Conservation (phyloP, 37 sponge, comb jelly and placozoan species). For the Dysidea cf. avara region DNA sequence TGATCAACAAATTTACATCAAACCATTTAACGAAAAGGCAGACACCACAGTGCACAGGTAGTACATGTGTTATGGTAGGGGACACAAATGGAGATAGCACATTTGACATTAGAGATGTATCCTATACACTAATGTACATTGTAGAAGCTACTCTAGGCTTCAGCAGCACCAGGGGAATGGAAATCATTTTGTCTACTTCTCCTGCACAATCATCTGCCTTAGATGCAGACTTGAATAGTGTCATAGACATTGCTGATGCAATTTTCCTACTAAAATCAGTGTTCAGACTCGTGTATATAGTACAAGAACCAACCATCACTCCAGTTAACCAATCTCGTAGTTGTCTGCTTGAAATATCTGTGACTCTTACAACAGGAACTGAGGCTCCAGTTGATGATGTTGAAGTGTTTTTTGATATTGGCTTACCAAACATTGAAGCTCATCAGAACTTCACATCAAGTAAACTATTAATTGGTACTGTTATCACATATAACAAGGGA, state of each 20-base stretch:
- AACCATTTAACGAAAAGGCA: no score
- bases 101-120: slow-evolving; percentile 70
- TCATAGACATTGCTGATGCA: slow-evolving; percentile 58
- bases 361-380: slow-evolving; percentile 2
- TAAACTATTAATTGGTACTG: background rate
- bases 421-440: background rate
- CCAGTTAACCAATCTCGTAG: slow-evolving; percentile 38
- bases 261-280: slow-evolving; percentile 50
- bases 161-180: slow-evolving; percentile 27
- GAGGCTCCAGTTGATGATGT: background rate
- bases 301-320: slow-evolving; percentile 29
- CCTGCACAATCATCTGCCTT: slow-evolving; percentile 12
- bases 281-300: slow-evolving; percentile 43
- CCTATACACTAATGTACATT: slow-evolving; percentile 42
- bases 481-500: slow-evolving; percentile 1
- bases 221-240: slow-evolving; percentile 53
- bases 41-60: background rate
- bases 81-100: slow-evolving; percentile 72
- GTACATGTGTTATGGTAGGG: slow-evolving; percentile 27
- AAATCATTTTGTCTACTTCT: slow-evolving; percentile 1
- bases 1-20: no score
- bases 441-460: background rate
- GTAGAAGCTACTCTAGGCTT: slow-evolving; percentile 29
- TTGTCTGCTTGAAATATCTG: slow-evolving; percentile 51
- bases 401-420: slow-evolving; percentile 44